Evolutionary conservation across 2,888 invertebrate species (phyloP).

Genomic region (Mesorhabditis belari): DNA sequence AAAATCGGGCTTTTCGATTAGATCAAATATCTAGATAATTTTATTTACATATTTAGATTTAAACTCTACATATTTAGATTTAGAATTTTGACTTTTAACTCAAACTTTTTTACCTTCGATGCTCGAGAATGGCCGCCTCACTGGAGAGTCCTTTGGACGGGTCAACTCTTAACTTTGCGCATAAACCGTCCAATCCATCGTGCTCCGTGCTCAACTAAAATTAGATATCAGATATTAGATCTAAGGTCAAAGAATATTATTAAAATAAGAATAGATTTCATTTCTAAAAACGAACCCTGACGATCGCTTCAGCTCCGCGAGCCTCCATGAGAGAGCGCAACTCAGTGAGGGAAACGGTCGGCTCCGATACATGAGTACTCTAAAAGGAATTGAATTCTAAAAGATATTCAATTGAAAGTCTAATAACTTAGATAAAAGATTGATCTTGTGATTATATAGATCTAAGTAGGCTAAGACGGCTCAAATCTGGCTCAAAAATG

Average conservation of each 20-base stretch:
- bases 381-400: conserved; percentile 5
- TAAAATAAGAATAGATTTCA: conserved; percentile 3
- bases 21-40: too few relatives aligned
- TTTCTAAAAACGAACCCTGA: conserved; percentile 63
- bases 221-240: conserved; percentile 3
- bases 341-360: conserved; percentile 71
- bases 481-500: too few relatives aligned
- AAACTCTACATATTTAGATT: neutral
- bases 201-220: conserved; percentile 43
- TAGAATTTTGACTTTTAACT: neutral
- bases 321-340: conserved; percentile 97
- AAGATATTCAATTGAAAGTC: neutral
- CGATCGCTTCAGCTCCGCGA: conserved; percentile 86
- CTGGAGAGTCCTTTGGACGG: conserved; percentile 39
- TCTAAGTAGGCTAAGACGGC: too few relatives aligned
- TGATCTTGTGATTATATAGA: too few relatives aligned
- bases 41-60: too few relatives aligned
- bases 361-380: conserved; percentile 18
- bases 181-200: conserved; percentile 45
- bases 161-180: conserved; percentile 35
- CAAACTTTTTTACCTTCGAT: neutral
- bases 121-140: conserved; percentile 31
- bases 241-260: neutral
- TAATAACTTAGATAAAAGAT: neutral
- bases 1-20: neutral